Percentiles rank a stretch among this genome's conserved stretches.
These are phyloP conservation scores for Cetoscarus ocellatus DNA, from an alignment of 2,797 vertebrate species.

Conservation along the genomic window DNA sequence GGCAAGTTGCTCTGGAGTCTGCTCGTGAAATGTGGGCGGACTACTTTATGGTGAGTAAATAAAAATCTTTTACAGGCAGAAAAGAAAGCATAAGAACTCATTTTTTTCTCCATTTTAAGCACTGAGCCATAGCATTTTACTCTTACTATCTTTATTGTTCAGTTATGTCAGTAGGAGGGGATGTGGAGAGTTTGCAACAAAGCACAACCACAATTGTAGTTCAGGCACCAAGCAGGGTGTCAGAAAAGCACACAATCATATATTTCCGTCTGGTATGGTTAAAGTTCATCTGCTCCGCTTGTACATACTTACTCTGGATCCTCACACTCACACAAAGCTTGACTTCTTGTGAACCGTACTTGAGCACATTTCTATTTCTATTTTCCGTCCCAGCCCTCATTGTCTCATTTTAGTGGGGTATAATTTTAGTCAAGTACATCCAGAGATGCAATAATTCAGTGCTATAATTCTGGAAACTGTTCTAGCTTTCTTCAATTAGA, in stretches of 20 bases:
- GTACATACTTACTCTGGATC: conserved; percentile 19
- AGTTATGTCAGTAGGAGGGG: conserved; percentile 32
- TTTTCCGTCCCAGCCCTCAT: conserved; percentile 21
- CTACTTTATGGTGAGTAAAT: conserved; percentile 89
- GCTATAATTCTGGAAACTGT: conserved; percentile 20
- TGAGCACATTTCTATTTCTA: conserved; percentile 52
- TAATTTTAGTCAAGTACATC: conserved; percentile 55
- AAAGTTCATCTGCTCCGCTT: conserved; percentile 19
- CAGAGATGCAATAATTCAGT: conserved; percentile 47
- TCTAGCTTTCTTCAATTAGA: conserved; percentile 1
- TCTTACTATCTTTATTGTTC: conserved; percentile 14
- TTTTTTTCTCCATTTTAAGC: conserved; percentile 20
- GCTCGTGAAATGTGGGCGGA: conserved; percentile 95
- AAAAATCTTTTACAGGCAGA: conserved; percentile 14
- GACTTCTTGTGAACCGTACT: conserved; percentile 11
- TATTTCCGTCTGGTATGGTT: conserved; percentile 30
- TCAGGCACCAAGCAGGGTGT: conserved; percentile 23
- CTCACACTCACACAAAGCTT: conserved; percentile 9
- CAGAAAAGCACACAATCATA: conserved; percentile 28
- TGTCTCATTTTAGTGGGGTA: conserved; percentile 47
- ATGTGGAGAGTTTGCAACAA: conserved; percentile 34
- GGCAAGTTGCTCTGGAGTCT: conserved; percentile 90
- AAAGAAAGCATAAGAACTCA: conserved; percentile 10
- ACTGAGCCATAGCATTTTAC: not conserved
- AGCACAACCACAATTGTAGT: conserved; percentile 18